Percentiles rank a stretch among this genome's conserved stretches.
Evolutionary conservation across 2,888 invertebrate genomes (phyloP).

Genomic region (Drosophila nr. fundita): DNA sequence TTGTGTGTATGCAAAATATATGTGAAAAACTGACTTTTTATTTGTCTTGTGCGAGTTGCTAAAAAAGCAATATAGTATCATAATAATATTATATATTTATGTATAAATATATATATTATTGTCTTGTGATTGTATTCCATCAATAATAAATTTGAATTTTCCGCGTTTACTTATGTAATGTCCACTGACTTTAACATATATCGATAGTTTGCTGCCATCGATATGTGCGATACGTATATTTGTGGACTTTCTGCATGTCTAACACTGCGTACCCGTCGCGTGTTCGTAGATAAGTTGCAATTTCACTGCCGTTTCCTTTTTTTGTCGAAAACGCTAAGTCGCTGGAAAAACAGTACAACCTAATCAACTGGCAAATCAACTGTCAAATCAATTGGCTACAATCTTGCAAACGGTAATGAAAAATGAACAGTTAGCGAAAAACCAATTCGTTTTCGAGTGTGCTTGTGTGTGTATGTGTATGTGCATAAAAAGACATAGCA

Average conservation of each 20-base stretch:
- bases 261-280: constrained; percentile 59
- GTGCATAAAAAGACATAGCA: constrained; percentile 68
- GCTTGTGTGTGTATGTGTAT: constrained; percentile 33
- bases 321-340: constrained; percentile 30
- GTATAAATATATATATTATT: not conserved
- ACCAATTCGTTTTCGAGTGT: constrained; percentile 27
- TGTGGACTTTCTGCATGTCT: constrained; percentile 26
- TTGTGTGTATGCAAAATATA: constrained; percentile 71
- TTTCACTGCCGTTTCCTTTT: constrained; percentile 55
- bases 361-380: constrained; percentile 18
- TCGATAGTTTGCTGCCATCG: constrained; percentile 29
- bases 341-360: constrained; percentile 22
- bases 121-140: not conserved
- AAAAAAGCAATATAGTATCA: not conserved
- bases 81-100: not conserved
- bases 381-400: constrained; percentile 6
- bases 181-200: not conserved
- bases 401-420: constrained; percentile 41
- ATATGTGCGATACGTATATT: constrained; percentile 5
- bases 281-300: constrained; percentile 60
- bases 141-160: constrained; percentile 7
- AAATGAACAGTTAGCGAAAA: constrained; percentile 22
- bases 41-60: not conserved
- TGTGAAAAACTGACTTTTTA: constrained; percentile 15
- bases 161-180: not conserved